These are phyloP conservation scores for Macaria notata DNA, from an alignment of 2,888 invertebrate species.

Conservation along the genomic window DNA sequence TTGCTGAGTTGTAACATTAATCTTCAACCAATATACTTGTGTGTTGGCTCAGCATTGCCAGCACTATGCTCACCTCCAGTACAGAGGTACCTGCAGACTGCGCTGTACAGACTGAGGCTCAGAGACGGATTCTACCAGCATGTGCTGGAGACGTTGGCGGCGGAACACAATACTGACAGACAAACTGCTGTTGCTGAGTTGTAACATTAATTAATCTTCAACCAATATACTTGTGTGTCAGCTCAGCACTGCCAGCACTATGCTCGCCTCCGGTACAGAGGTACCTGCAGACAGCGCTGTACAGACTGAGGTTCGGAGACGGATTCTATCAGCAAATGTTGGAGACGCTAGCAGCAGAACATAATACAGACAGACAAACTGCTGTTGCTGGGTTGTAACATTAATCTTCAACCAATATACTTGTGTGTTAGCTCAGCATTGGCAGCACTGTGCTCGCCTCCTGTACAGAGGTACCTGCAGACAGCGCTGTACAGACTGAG, in stretches of 20 bases:
- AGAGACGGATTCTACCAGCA: constrained; percentile 51
- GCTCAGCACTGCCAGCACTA: constrained; percentile 21
- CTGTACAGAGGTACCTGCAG: constrained; percentile 57
- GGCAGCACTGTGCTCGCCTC: constrained; percentile 37
- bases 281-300: constrained; percentile 56
- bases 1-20: constrained; percentile 6
- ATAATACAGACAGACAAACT: constrained; percentile 25
- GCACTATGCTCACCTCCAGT: constrained; percentile 41
- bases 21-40: constrained; percentile 34
- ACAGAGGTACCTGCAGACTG: constrained; percentile 57
- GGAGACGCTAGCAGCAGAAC: constrained; percentile 39
- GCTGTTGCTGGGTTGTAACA: constrained; percentile 6
- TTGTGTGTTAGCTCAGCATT: constrained; percentile 43
- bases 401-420: constrained; percentile 14
- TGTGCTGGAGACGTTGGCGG: constrained; percentile 42
- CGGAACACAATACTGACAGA: constrained; percentile 34
- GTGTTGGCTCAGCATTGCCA: constrained; percentile 36
- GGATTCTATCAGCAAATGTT: constrained; percentile 54
- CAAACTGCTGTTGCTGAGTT: constrained; percentile 2
- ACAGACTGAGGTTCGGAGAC: constrained; percentile 47
- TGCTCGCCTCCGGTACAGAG: constrained; percentile 51
- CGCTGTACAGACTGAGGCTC: constrained; percentile 51
- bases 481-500: constrained; percentile 52
- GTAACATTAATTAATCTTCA: neutral
- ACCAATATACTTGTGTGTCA: constrained; percentile 43